Percentiles rank a stretch among this genome's conserved stretches.
Conservation (phyloP, 2,113 vertebrate genomes). For the Upupa epops region DNA sequence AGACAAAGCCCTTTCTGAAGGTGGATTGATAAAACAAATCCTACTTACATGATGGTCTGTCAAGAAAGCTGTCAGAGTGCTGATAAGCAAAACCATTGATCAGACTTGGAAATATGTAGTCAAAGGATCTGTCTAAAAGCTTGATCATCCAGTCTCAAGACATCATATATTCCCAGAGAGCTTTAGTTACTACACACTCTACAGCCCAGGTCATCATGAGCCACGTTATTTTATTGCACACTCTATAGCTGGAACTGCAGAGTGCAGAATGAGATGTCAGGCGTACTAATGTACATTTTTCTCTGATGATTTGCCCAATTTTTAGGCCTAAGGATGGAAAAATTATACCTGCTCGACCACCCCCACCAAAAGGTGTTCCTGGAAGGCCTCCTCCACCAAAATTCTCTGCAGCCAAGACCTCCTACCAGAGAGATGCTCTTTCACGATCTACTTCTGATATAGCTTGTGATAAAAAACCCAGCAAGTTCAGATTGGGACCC, state of each 20-base stretch:
- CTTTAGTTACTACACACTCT: background rate
- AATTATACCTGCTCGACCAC: constrained; percentile 78
- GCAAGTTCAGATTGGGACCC: constrained; percentile 63
- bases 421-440: constrained; percentile 65
- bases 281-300: background rate
- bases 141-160: background rate
- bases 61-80: background rate
- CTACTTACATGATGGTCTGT: background rate
- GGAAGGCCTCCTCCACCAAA: constrained; percentile 87
- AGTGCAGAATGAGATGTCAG: background rate
- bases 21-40: background rate
- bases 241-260: background rate
- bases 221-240: background rate
- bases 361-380: constrained; percentile 80
- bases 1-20: background rate
- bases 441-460: constrained; percentile 64
- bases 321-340: constrained; percentile 78
- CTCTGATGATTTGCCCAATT: background rate
- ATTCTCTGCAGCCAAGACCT: constrained; percentile 59
- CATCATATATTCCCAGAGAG: background rate
- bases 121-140: background rate
- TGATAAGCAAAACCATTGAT: background rate
- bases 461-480: constrained; percentile 66
- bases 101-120: background rate
- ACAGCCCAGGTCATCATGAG: background rate